Conservation (phyloP, 2,888 invertebrate genomes). For the Yponomeuta malinellus region DNA sequence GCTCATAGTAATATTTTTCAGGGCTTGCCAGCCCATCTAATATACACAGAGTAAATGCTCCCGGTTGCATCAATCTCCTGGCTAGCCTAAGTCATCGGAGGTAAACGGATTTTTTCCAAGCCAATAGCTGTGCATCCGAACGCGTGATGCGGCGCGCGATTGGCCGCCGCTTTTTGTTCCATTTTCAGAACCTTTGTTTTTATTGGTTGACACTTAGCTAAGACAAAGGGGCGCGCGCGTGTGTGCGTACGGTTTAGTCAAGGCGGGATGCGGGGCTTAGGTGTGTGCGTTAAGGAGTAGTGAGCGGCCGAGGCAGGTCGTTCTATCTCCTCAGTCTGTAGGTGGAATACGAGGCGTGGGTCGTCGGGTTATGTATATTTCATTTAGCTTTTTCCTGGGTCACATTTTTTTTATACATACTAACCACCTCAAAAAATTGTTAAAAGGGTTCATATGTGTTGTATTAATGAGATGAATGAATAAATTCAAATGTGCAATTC, state of each 20-base stretch:
- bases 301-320: constrained; percentile 21
- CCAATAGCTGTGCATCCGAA: constrained; percentile 73
- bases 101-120: constrained; percentile 73
- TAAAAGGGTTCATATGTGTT: too few species aligned
- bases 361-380: constrained; percentile 34
- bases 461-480: too few species aligned
- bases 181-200: constrained; percentile 75
- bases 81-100: constrained; percentile 68
- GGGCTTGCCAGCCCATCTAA: too few species aligned
- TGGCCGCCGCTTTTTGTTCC: constrained; percentile 73
- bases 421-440: too few species aligned
- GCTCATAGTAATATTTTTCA: too few species aligned
- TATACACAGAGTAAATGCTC: background rate
- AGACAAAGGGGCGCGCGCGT: constrained; percentile 70
- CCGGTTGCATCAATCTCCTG: constrained; percentile 62
- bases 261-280: constrained; percentile 29
- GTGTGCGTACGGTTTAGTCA: constrained; percentile 61
- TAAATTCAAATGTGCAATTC: too few species aligned
- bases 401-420: too few species aligned
- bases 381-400: too few species aligned
- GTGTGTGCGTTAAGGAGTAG: constrained; percentile 66
- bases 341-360: constrained; percentile 38
- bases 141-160: constrained; percentile 69
- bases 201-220: constrained; percentile 77
- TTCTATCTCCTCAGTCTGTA: constrained; percentile 48